Conservation (phyloP, 64 coral and sea anemone genomes). For the Pachyseris speciosa region DNA sequence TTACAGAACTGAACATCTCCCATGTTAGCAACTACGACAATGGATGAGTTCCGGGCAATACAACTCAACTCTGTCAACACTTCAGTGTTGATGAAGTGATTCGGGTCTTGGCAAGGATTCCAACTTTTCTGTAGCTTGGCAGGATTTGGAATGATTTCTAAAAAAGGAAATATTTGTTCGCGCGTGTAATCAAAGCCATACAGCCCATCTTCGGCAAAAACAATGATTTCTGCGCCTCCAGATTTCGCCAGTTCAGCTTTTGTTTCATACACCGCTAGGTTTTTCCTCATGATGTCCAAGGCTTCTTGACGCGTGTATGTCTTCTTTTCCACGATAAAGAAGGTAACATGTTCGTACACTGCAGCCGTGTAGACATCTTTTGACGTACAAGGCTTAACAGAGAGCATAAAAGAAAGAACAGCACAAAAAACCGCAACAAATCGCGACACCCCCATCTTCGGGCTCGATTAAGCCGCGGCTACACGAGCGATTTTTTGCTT, state of each 20-base stretch:
- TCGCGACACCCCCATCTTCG: not conserved
- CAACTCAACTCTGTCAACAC: slow-evolving; percentile 81
- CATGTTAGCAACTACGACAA: slow-evolving; percentile 97
- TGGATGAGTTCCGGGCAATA: slow-evolving; percentile 85
- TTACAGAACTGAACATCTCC: slow-evolving; percentile 88
- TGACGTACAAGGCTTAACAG: not conserved
- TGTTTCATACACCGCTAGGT: slow-evolving; percentile 71
- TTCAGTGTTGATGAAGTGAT: slow-evolving; percentile 66
- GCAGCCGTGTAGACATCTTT: slow-evolving; percentile 69
- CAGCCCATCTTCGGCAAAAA: slow-evolving; percentile 96
- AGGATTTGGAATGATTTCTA: slow-evolving; percentile 83
- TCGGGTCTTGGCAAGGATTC: slow-evolving; percentile 81
- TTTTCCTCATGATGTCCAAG: slow-evolving; percentile 77
- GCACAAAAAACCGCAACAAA: not conserved
- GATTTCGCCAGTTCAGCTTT: slow-evolving; percentile 68
- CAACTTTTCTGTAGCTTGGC: slow-evolving; percentile 24
- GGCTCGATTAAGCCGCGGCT: no score
- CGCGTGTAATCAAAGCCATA: slow-evolving; percentile 72
- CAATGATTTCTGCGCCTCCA: slow-evolving; percentile 84
- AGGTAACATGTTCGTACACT: slow-evolving; percentile 80
- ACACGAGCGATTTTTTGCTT: no score
- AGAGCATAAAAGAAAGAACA: not conserved
- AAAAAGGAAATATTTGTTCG: slow-evolving; percentile 67
- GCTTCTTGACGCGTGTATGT: slow-evolving; percentile 60
- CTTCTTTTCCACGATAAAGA: slow-evolving; percentile 1